phyloP scores from a whole-genome alignment of 2,797 vertebrate genomes.

The Propithecus perrieri region DNA sequence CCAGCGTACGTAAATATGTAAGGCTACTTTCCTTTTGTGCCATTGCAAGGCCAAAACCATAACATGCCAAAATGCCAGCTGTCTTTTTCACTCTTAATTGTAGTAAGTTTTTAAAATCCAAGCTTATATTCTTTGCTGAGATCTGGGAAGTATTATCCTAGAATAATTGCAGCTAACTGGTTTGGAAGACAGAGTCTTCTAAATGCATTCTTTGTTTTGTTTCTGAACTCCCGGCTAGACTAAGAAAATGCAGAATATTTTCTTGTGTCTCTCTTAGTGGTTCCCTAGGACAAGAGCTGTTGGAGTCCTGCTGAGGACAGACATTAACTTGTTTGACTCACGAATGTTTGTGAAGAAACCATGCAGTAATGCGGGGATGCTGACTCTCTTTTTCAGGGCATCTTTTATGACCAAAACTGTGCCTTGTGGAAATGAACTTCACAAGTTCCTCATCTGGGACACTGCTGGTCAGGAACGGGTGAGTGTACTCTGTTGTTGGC shows the following conservation, averaged over 20 bases:
- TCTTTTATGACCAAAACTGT: conserved; percentile 99
- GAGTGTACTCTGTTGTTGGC: conserved; percentile 74
- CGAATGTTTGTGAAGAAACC: not conserved
- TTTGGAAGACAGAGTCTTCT: not conserved
- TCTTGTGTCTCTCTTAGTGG: not conserved
- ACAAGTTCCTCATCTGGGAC: conserved; percentile 99
- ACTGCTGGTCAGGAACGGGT: conserved; percentile 98
- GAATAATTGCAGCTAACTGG: not conserved
- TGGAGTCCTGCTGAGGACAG: not conserved
- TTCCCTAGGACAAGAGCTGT: not conserved
- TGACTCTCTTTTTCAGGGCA: conserved; percentile 88
- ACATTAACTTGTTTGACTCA: not conserved
- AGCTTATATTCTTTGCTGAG: not conserved
- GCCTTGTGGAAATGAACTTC: conserved; percentile 96
- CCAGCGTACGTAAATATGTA: not conserved
- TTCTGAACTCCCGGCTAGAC: not conserved
- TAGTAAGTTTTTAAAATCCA: not conserved
- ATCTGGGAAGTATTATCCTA: not conserved
- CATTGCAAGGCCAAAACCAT: not conserved
- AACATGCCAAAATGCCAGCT: not conserved
- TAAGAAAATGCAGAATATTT: not conserved
- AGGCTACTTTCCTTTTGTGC: not conserved
- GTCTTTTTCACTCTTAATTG: not conserved
- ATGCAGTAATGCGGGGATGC: not conserved
- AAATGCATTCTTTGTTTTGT: not conserved